phyloP scores from a whole-genome alignment of 2,113 vertebrate species.

The Dendropsophus ebraccatus region DNA sequence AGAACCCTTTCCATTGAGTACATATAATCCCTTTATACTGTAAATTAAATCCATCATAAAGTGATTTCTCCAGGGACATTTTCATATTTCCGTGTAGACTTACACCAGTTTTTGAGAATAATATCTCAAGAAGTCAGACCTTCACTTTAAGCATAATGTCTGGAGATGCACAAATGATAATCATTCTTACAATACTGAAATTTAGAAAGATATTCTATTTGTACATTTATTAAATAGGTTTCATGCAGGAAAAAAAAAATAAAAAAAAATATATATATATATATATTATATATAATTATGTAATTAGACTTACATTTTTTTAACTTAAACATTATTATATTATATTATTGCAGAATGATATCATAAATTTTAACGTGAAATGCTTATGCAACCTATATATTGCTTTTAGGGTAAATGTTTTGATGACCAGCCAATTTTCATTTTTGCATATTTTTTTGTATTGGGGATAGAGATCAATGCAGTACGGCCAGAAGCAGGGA shows the following conservation, averaged over 20 bases:
- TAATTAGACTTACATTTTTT: too few species aligned
- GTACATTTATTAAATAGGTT: neutral
- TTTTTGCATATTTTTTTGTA: too few species aligned
- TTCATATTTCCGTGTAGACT: conserved; percentile 15
- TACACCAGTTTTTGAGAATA: conserved; percentile 26
- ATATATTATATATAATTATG: too few species aligned
- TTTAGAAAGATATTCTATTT: neutral
- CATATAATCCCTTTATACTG: conserved; percentile 48
- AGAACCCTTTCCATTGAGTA: conserved; percentile 38
- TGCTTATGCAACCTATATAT: too few species aligned
- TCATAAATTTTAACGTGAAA: too few species aligned
- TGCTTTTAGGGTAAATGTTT: too few species aligned
- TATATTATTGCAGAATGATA: too few species aligned
- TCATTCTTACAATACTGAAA: neutral
- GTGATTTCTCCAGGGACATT: conserved; percentile 52
- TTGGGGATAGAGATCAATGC: too few species aligned
- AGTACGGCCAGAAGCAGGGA: too few species aligned
- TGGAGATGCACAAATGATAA: neutral
- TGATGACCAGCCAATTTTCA: too few species aligned
- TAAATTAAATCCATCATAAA: conserved; percentile 50
- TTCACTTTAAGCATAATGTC: conserved; percentile 20
- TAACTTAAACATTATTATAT: too few species aligned
- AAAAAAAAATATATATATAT: neutral
- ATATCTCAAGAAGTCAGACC: conserved; percentile 18
- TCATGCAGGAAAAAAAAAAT: too few species aligned